phyloP scores from a whole-genome alignment of 2,797 vertebrate genomes.

The Adelosebastes latens region DNA sequence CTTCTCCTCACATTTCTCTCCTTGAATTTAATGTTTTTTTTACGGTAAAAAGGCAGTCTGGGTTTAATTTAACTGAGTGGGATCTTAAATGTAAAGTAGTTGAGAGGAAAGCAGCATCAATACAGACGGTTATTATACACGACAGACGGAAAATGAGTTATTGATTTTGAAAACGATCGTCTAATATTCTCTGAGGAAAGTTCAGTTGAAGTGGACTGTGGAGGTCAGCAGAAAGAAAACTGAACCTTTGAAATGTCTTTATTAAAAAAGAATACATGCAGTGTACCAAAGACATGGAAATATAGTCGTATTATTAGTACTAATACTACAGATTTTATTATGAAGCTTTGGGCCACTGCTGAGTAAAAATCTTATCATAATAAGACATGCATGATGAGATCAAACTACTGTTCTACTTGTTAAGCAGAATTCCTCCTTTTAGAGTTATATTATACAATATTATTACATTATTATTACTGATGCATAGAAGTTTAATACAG shows the following conservation, averaged over 20 bases:
- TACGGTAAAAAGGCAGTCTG: neutral
- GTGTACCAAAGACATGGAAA: rapidly evolving
- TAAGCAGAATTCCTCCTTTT: neutral
- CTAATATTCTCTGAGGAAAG: neutral
- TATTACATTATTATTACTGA: neutral
- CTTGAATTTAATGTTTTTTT: neutral
- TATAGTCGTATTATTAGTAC: neutral
- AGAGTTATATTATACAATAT: neutral
- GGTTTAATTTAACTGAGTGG: neutral
- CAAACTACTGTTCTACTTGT: too few species aligned
- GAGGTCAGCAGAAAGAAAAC: neutral
- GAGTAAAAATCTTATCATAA: neutral
- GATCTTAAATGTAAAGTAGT: neutral
- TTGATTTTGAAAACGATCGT: conserved; percentile 15
- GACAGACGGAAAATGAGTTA: conserved; percentile 7
- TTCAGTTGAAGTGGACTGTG: neutral
- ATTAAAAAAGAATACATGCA: neutral
- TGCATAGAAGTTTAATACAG: neutral
- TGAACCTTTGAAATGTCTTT: neutral
- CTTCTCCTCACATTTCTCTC: neutral
- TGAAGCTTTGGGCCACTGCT: neutral
- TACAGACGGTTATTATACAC: neutral
- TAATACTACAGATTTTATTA: neutral
- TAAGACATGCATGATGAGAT: neutral
- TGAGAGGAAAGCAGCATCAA: neutral